A percentile compares a stretch with the other conserved stretches of the same genome.
These are phyloP conservation scores for Pelecanus crispus DNA, from an alignment of 2,113 vertebrate species.

Conservation along the genomic window DNA sequence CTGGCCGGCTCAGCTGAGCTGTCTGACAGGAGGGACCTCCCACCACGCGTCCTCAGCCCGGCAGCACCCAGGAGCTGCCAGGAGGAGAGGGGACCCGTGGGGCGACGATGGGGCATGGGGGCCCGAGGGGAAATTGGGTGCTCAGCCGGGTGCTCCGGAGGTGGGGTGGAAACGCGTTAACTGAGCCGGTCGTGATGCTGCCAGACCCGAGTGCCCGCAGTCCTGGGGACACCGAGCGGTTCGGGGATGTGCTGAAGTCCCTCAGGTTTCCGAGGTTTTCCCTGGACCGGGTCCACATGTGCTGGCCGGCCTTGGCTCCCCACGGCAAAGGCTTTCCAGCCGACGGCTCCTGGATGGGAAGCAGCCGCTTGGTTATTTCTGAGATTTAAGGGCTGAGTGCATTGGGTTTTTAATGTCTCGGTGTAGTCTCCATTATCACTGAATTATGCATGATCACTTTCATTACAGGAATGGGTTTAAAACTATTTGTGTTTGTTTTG, in stretches of 20 bases:
- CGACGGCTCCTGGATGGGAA: not conserved
- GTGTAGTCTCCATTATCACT: rapidly evolving
- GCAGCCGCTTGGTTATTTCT: not conserved
- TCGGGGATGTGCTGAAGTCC: not conserved
- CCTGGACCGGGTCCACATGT: rapidly evolving
- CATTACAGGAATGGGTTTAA: not conserved
- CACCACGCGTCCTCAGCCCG: rapidly evolving
- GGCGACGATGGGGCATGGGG: rapidly evolving
- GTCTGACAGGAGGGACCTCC: conserved; percentile 66
- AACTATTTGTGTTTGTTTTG: not conserved
- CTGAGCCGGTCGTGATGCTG: not conserved
- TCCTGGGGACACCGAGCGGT: rapidly evolving
- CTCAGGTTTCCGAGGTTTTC: not conserved
- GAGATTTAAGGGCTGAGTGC: not conserved
- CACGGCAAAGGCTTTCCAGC: not conserved
- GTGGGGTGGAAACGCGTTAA: rapidly evolving
- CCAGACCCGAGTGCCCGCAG: rapidly evolving
- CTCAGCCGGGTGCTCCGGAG: rapidly evolving
- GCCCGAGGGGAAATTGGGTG: rapidly evolving
- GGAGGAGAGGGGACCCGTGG: not conserved
- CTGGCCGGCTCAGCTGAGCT: conserved; percentile 74
- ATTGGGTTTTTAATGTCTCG: rapidly evolving
- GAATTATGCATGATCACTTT: not conserved
- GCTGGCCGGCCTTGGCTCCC: rapidly evolving
- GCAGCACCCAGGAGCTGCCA: rapidly evolving